A percentile compares a stretch with the other conserved stretches of the same genome.
phyloP scores from a whole-genome alignment of 1,140 invertebrate genomes.

The Camponotus vicinus region DNA sequence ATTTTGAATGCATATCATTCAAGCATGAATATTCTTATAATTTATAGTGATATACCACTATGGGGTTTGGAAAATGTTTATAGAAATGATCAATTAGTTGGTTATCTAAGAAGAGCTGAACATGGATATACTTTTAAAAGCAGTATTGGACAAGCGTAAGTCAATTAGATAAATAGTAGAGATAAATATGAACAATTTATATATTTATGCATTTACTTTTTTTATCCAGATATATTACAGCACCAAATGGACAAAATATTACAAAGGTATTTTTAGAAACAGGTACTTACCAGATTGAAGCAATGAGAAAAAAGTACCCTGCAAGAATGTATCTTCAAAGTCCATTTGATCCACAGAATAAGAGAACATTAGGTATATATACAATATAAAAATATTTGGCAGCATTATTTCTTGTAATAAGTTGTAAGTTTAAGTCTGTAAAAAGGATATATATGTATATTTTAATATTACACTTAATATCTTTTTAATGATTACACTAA shows the following conservation, averaged over 20 bases:
- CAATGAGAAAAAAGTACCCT: conserved; percentile 90
- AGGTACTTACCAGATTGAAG: conserved; percentile 93
- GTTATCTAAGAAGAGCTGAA: conserved; percentile 93
- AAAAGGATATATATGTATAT: neutral
- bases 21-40: neutral
- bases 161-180: conserved; percentile 64
- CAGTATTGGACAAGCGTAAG: conserved; percentile 90
- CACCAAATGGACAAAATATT: conserved; percentile 87
- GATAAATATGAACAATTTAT: neutral
- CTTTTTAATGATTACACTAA: neutral
- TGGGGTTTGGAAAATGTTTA: conserved; percentile 95
- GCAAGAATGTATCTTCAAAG: conserved; percentile 90
- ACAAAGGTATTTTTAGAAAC: conserved; percentile 89
- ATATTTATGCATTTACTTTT: conserved; percentile 28
- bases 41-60: conserved; percentile 88
- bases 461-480: no score
- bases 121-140: conserved; percentile 91
- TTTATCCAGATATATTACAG: conserved; percentile 85
- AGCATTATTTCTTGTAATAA: neutral
- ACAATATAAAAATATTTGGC: conserved; percentile 35
- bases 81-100: conserved; percentile 91
- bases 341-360: conserved; percentile 93
- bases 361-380: conserved; percentile 85
- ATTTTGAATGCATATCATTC: conserved; percentile 12
- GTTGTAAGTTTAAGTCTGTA: neutral